Conservation (phyloP, 2,888 invertebrate genomes). For the Coelinius sp. region DNA sequence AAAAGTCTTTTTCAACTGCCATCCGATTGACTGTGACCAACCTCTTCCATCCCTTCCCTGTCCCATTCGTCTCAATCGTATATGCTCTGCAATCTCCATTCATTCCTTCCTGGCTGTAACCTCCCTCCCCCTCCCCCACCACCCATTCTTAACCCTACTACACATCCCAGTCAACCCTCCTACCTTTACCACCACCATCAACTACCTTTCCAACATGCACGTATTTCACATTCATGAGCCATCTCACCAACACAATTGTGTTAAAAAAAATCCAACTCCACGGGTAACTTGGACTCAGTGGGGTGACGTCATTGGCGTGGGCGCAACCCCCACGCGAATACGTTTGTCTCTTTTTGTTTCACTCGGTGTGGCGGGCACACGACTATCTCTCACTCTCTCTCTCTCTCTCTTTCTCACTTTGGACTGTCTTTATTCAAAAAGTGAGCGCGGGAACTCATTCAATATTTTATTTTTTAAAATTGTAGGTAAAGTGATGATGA, state of each 20-base stretch:
- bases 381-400: slow-evolving; percentile 31
- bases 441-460: slow-evolving; percentile 2
- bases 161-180: slow-evolving; percentile 33
- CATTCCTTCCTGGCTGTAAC: slow-evolving; percentile 58
- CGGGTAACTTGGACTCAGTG: slow-evolving; percentile 61
- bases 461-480: background rate
- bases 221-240: slow-evolving; percentile 11
- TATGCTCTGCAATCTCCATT: slow-evolving; percentile 64
- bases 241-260: slow-evolving; percentile 4
- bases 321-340: slow-evolving; percentile 66
- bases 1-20: slow-evolving; percentile 44
- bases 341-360: slow-evolving; percentile 40
- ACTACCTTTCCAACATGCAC: slow-evolving; percentile 19
- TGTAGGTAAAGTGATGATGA: background rate
- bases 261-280: background rate
- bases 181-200: slow-evolving; percentile 17
- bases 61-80: slow-evolving; percentile 57
- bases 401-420: slow-evolving; percentile 35
- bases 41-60: slow-evolving; percentile 40
- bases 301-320: slow-evolving; percentile 68
- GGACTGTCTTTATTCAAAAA: slow-evolving; percentile 19
- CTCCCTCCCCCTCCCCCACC: slow-evolving; percentile 34
- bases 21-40: slow-evolving; percentile 41
- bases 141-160: slow-evolving; percentile 36
- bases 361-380: slow-evolving; percentile 17